These are phyloP conservation scores for Serilophus lunatus DNA, from an alignment of 2,113 vertebrate species.

Conservation along the genomic window DNA sequence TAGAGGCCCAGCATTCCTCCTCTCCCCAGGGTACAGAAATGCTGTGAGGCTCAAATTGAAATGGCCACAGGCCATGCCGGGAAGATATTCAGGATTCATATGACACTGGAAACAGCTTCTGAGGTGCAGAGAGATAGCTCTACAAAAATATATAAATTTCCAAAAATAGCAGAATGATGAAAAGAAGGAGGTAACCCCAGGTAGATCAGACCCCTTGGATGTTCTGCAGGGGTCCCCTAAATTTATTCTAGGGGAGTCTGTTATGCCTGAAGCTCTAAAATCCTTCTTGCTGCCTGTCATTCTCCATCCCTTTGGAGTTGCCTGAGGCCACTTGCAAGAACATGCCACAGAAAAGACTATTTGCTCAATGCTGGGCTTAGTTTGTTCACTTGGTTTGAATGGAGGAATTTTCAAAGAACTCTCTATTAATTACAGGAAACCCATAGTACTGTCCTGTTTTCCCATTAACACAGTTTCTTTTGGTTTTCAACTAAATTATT, in stretches of 20 bases:
- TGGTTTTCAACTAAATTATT: conserved; percentile 77
- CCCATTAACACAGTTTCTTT: conserved; percentile 81
- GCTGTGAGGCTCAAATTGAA: background rate
- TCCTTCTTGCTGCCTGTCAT: conserved; percentile 53
- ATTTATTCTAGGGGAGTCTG: background rate
- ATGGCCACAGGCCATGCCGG: accelerated
- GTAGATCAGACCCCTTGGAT: background rate
- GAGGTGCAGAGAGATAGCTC: background rate
- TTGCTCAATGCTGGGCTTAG: conserved; percentile 76
- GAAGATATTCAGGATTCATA: background rate
- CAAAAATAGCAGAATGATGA: background rate
- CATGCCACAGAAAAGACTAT: background rate
- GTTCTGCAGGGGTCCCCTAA: background rate
- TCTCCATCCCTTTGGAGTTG: background rate
- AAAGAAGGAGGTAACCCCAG: background rate
- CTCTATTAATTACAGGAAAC: conserved; percentile 83
- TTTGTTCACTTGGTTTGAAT: conserved; percentile 74
- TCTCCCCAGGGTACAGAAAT: accelerated
- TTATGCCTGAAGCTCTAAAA: background rate
- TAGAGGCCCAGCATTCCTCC: accelerated
- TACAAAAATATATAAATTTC: background rate
- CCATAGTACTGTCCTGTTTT: conserved; percentile 78
- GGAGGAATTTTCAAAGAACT: conserved; percentile 75
- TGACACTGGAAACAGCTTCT: background rate
- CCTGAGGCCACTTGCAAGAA: conserved; percentile 33